These are phyloP conservation scores for Syrmaticus mikado DNA, from an alignment of 2,113 vertebrate genomes.

Conservation along the genomic window DNA sequence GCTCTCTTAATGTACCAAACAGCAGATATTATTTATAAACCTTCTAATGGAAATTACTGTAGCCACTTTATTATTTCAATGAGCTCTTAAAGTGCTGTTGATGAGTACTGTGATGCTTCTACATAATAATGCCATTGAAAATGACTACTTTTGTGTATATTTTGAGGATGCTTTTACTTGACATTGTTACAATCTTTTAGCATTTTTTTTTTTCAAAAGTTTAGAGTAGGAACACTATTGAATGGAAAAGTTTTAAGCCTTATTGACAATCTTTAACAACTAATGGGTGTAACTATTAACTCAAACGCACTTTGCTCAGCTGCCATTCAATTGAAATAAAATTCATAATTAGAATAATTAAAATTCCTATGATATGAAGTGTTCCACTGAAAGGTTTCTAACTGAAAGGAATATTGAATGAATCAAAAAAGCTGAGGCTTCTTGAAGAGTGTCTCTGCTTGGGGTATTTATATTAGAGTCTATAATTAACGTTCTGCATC, in stretches of 20 bases:
- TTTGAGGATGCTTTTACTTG: slow-evolving; percentile 35
- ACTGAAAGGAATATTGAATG: background rate
- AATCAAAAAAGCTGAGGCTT: background rate
- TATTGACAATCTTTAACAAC: background rate
- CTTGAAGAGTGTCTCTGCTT: background rate
- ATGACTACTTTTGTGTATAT: background rate
- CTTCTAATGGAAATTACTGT: slow-evolving; percentile 56
- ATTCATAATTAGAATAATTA: background rate
- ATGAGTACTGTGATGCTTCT: slow-evolving; percentile 53
- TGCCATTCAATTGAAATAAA: background rate
- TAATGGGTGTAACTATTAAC: background rate
- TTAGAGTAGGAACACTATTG: background rate
- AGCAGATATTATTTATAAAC: slow-evolving; percentile 60
- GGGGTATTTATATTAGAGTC: background rate
- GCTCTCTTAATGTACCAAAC: slow-evolving; percentile 19
- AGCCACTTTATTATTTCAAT: slow-evolving; percentile 69
- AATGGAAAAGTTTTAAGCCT: slow-evolving; percentile 48
- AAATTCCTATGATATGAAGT: background rate
- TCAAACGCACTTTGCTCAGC: background rate
- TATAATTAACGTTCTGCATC: background rate
- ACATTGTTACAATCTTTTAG: slow-evolving; percentile 7
- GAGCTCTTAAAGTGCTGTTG: slow-evolving; percentile 64
- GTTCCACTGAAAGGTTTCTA: background rate
- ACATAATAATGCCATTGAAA: slow-evolving; percentile 39
- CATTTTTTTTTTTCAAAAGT: slow-evolving; percentile 36